Evolutionary conservation across 1,140 invertebrate species (phyloP).

Genomic region (Monomorium pharaonis): DNA sequence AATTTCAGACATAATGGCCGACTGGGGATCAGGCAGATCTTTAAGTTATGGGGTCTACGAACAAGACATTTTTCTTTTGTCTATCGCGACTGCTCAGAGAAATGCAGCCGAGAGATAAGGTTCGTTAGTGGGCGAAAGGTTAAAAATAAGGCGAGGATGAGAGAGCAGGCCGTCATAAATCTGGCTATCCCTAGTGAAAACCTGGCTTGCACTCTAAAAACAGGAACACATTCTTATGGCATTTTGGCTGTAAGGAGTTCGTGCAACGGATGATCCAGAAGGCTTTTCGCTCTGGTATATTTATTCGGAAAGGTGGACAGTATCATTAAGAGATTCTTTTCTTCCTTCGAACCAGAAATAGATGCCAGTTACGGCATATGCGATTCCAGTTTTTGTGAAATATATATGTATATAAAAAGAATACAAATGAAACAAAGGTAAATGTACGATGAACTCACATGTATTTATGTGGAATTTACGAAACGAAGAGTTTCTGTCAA

Average conservation of each 20-base stretch:
- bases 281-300: slow-evolving; percentile 34
- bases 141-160: slow-evolving; percentile 82
- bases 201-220: slow-evolving; percentile 71
- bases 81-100: slow-evolving; percentile 73
- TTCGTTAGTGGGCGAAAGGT: slow-evolving; percentile 85
- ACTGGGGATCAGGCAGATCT: slow-evolving; percentile 64
- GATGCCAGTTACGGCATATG: neutral
- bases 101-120: slow-evolving; percentile 81
- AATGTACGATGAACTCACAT: neutral
- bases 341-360: neutral
- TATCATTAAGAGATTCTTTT: slow-evolving; percentile 22
- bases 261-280: slow-evolving; percentile 20
- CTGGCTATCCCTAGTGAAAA: slow-evolving; percentile 74
- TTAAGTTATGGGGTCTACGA: slow-evolving; percentile 71
- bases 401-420: neutral
- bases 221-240: slow-evolving; percentile 63
- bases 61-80: slow-evolving; percentile 72
- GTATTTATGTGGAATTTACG: neutral
- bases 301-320: slow-evolving; percentile 49
- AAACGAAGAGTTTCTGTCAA: neutral
- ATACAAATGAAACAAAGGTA: neutral
- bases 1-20: slow-evolving; percentile 70
- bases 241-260: slow-evolving; percentile 46
- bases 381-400: slow-evolving; percentile 1
- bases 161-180: slow-evolving; percentile 74